Conservation (phyloP, 2,888 invertebrate genomes). For the Clepsis dumicolana region DNA sequence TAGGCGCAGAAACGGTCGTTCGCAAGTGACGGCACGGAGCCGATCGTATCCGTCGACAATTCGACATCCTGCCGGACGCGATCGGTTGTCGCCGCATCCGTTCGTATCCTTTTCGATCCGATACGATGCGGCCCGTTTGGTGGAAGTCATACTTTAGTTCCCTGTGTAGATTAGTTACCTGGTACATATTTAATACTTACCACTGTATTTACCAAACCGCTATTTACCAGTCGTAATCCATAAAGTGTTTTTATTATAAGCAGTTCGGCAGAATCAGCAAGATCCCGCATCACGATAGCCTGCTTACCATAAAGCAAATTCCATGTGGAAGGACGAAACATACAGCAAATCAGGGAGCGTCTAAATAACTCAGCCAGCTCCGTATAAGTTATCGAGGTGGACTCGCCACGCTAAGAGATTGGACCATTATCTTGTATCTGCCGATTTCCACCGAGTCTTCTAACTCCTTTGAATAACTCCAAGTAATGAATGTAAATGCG, state of each 20-base stretch:
- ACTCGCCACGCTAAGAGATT: conserved; percentile 74
- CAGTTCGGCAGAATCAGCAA: conserved; percentile 49
- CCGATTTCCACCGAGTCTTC: conserved; percentile 64
- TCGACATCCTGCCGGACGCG: no score
- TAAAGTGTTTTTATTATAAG: conserved; percentile 36
- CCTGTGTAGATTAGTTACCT: no score
- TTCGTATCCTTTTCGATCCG: no score
- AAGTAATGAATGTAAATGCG: conserved; percentile 63
- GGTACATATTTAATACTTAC: no score
- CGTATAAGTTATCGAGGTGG: conserved; percentile 65
- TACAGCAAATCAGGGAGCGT: conserved; percentile 51
- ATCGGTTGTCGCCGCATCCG: no score
- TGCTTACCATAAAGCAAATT: conserved; percentile 59
- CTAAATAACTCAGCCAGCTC: conserved; percentile 48
- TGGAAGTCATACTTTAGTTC: no score
- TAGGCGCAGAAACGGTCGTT: no score
- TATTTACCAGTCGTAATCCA: not conserved
- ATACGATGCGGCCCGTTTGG: no score
- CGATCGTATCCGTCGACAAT: no score
- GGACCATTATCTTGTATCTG: conserved; percentile 74
- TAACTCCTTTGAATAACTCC: conserved; percentile 65
- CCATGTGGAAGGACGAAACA: conserved; percentile 53
- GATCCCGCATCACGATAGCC: conserved; percentile 54
- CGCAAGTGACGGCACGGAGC: no score
- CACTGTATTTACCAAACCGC: not conserved